Evolutionary conservation across 53 echinoderm and acorn worm species (phyloP).

Genomic region (Echinometra lucunter): DNA sequence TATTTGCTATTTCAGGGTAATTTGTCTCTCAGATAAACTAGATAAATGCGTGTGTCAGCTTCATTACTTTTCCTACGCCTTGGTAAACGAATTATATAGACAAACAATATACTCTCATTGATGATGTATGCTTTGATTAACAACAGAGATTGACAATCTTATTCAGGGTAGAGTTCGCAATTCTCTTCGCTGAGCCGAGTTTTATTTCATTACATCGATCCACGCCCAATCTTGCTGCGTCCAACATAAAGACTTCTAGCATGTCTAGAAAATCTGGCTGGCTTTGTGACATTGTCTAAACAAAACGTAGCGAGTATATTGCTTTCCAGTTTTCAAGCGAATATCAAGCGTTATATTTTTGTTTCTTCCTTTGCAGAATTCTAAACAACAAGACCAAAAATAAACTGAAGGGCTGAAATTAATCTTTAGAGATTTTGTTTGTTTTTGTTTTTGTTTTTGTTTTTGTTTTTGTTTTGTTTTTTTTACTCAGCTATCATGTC

Average conservation of each 20-base stretch:
- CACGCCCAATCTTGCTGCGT: background rate
- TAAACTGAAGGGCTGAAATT: too few relatives aligned
- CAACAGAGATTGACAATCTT: background rate
- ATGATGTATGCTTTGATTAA: background rate
- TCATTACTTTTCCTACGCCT: background rate
- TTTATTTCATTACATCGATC: background rate
- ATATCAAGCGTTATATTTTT: background rate
- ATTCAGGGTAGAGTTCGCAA: background rate
- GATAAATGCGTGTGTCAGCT: background rate
- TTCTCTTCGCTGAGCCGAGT: background rate
- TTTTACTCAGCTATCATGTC: too few relatives aligned
- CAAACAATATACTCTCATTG: background rate
- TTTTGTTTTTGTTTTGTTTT: too few relatives aligned
- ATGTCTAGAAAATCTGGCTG: background rate
- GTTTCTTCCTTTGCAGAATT: background rate
- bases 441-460: too few relatives aligned
- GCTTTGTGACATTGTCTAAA: background rate
- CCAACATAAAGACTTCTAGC: background rate
- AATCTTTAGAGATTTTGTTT: too few relatives aligned
- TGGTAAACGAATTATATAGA: background rate
- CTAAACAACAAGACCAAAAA: too few relatives aligned
- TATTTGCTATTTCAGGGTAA: background rate
- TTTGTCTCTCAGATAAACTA: background rate
- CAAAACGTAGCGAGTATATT: background rate
- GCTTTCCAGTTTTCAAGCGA: background rate